These are phyloP conservation scores for Luehdorfia chinensis DNA, from an alignment of 1,140 invertebrate species.

Conservation along the genomic window DNA sequence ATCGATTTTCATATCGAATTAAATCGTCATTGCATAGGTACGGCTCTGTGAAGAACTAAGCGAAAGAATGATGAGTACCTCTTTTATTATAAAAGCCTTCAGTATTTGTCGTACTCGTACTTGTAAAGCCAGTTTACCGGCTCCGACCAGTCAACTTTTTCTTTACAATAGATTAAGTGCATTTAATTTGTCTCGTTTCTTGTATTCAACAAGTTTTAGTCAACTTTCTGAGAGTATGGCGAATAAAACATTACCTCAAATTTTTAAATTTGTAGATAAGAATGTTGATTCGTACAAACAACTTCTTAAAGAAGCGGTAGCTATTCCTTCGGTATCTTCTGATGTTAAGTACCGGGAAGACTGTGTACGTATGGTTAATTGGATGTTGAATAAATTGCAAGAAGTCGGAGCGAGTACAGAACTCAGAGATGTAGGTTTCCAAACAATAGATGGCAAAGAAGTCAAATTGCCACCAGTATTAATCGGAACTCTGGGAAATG, in stretches of 20 bases:
- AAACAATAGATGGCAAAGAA: slow-evolving; percentile 85
- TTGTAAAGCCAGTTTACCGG: slow-evolving; percentile 38
- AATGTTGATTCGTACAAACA: slow-evolving; percentile 88
- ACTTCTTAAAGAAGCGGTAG: slow-evolving; percentile 90
- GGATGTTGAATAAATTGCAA: slow-evolving; percentile 85
- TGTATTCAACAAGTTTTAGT: slow-evolving; percentile 33
- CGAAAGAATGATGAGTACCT: slow-evolving; percentile 7
- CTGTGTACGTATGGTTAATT: slow-evolving; percentile 83
- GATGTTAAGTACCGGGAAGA: slow-evolving; percentile 89
- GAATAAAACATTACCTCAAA: slow-evolving; percentile 51
- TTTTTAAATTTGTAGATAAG: slow-evolving; percentile 86
- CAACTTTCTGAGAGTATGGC: slow-evolving; percentile 49
- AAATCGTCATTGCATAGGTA: background rate
- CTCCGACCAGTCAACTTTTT: slow-evolving; percentile 25
- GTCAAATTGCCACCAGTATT: slow-evolving; percentile 93
- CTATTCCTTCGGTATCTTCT: slow-evolving; percentile 97
- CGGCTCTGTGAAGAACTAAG: too few species aligned
- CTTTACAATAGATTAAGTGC: slow-evolving; percentile 28
- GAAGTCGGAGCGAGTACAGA: slow-evolving; percentile 86
- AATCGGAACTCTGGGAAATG: slow-evolving; percentile 88
- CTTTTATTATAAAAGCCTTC: slow-evolving; percentile 5
- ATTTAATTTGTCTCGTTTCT: slow-evolving; percentile 16
- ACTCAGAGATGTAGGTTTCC: slow-evolving; percentile 88
- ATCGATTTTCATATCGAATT: background rate
- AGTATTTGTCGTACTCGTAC: slow-evolving; percentile 7